Percentiles rank a stretch among this genome's conserved stretches.
phyloP scores from a whole-genome alignment of 2,797 vertebrate species.

The Steatocranus sp. region DNA sequence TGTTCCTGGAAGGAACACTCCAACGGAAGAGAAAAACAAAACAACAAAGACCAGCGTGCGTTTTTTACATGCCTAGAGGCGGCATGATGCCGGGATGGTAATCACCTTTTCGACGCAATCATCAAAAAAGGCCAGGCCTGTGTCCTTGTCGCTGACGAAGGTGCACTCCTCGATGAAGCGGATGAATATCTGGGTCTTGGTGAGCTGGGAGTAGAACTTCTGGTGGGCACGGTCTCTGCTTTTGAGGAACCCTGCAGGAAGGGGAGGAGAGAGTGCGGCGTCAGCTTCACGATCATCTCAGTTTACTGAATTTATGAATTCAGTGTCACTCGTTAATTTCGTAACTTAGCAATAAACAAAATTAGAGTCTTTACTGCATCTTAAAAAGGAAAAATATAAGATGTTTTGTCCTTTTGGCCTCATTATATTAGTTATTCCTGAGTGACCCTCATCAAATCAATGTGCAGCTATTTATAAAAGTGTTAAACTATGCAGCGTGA shows the following conservation, averaged over 20 bases:
- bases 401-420: background rate
- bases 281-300: background rate
- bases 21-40: background rate
- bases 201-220: conserved; percentile 94
- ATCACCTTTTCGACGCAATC: conserved; percentile 98
- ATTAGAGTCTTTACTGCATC: background rate
- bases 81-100: background rate
- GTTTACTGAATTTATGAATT: background rate
- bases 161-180: conserved; percentile 99
- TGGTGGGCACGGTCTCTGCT: conserved; percentile 93
- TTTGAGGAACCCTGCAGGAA: conserved; percentile 87
- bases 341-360: background rate
- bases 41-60: background rate
- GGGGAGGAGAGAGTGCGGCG: background rate
- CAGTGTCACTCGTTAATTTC: background rate
- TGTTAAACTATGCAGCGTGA: background rate
- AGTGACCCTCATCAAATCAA: background rate
- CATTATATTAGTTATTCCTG: background rate
- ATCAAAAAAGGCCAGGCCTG: conserved; percentile 96
- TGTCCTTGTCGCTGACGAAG: conserved; percentile 99
- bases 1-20: conserved; percentile 5
- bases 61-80: background rate
- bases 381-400: background rate
- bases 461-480: background rate
- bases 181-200: conserved; percentile 97